Percentiles rank a stretch among this genome's conserved stretches.
phyloP scores from a whole-genome alignment of 2,888 invertebrate species.

The Dendrolimus houi region DNA sequence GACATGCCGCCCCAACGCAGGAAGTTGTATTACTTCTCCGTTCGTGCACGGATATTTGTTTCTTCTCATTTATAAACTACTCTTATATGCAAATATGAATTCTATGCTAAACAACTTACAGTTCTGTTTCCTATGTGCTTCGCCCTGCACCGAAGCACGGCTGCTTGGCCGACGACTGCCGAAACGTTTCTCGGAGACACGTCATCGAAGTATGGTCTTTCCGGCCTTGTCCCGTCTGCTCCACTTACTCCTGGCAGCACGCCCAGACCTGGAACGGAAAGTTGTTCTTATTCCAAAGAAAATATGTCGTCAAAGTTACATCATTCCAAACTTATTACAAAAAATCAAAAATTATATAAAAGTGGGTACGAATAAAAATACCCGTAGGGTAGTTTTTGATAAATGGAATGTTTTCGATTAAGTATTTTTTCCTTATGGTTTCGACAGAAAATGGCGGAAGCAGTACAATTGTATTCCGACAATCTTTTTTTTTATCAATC shows the following conservation, averaged over 20 bases:
- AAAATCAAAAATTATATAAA: not conserved
- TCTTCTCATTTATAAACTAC: too few relatives aligned
- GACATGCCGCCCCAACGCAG: too few relatives aligned
- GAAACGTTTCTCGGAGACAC: constrained; percentile 89
- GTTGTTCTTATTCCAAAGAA: not conserved
- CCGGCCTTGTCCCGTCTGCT: constrained; percentile 57
- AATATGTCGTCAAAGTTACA: not conserved
- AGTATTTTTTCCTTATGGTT: too few relatives aligned
- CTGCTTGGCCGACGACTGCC: constrained; percentile 88
- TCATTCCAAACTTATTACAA: not conserved
- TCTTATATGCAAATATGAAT: too few relatives aligned
- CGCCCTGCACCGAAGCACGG: constrained; percentile 87
- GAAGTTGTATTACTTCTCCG: too few relatives aligned
- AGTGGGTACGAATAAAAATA: too few relatives aligned
- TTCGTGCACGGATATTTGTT: too few relatives aligned
- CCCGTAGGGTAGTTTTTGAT: too few relatives aligned
- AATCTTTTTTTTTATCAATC: too few relatives aligned
- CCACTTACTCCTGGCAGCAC: constrained; percentile 37
- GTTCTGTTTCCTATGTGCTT: constrained; percentile 92
- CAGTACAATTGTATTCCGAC: too few relatives aligned
- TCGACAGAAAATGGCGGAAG: too few relatives aligned
- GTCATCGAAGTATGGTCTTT: constrained; percentile 90
- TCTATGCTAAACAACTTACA: constrained; percentile 68
- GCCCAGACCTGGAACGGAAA: constrained; percentile 34
- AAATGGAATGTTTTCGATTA: too few relatives aligned